Evolutionary conservation across 2,888 invertebrate genomes (phyloP), one percentile per base, ranked within the genome.

Genomic region (Eristalis arbustorum): DNA sequence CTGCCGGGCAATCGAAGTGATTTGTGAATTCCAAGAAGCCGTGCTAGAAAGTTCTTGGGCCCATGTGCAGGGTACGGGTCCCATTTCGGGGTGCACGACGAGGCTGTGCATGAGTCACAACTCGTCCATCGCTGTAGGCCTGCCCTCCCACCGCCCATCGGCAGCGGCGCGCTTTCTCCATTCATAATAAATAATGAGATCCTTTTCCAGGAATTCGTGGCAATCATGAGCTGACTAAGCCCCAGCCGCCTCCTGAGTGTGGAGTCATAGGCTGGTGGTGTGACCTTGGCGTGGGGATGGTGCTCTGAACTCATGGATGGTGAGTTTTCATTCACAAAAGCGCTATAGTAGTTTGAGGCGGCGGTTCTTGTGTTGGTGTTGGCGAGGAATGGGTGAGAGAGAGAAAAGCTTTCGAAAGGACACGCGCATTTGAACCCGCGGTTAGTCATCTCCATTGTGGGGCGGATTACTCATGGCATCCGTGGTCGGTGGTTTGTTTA

Each of bases 151-250:
- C 31, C 31, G 5, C 61, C 68, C 63, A 69, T 49, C 62, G 40
- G 64, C 77, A 14, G 23, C 25, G 69, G 69, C 69, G 62, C 69
- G 73, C 73, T 31, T 57, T 74, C 63, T 77, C 74, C 85, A 85
- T 85, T 85, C 85, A 85, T 85, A 85, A 82, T 85, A 85, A 74
- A 82, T 82, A 82, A 85, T 85, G 82, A 64, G 73, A 82, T 85
- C 77, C 82, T 85, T 85, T 85, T 85, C 85, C 82, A 85, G 56
- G 85, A 85, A 85, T 82, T 74, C 66, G 40, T 25, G 69, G 76
- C 81, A 81, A 81, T 84, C 84, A 76, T 64, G 66, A 73, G 85
- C 85, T 85, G 85, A 85, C 85, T 85, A 77, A 85, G 73, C 13
- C 64, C 6, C 64, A 72, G 40, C 72, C 72, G 34, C 77, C 84